Base-by-base conservation (phyloP, 2,113 vertebrate species). In the Centropristis striata region DNA sequence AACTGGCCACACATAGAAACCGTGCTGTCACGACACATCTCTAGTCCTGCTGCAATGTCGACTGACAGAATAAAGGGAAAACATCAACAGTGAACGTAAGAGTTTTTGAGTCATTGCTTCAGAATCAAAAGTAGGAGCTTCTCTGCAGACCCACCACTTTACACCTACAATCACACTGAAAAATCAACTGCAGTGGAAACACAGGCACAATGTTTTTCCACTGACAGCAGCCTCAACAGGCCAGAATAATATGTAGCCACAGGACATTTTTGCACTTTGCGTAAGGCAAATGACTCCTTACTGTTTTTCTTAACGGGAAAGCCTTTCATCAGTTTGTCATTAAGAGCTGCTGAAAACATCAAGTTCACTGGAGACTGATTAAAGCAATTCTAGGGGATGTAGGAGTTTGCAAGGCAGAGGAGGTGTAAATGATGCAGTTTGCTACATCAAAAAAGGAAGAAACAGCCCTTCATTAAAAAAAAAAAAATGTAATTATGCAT, bases 251-350 rank as follows among this genome's bases (percentile, higher is more conserved):
- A 84, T 9, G 11, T 68, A 50, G 75, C 74, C 64, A 18, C 47
- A 15, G 70, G 60, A 74, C 68, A 80, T 55, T 55, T n/a, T 54
- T 67, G 72, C 46, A 42, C 82, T 58, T 42, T 50, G 44, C 77
- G 41, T 14, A 44, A 27, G 58, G 46, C 20, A 8, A 70, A 44
- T n/a, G 47, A 70, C 59, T 78, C 53, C 39, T 2, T 16, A 1
- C 28, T 61, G 64, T 53, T 63, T 69, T 51, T 41, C 18, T 39
- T 5, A 14, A 41, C 64, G 39, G 65, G 60, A 84, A 87, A 70
- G 66, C 54, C 80, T 89, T 85, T 88, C 78, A 86, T 83, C 70
- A 67, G 11, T 2, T 58, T 58, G 77, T 71, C 75, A 78, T 81
- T 70, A 86, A 82, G 65, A 53, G 32, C 54, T 8, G n/a, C 63